These are phyloP conservation scores for Sycophila sp. DNA, from an alignment of 1,140 invertebrate genomes.

Conservation along the genomic window DNA sequence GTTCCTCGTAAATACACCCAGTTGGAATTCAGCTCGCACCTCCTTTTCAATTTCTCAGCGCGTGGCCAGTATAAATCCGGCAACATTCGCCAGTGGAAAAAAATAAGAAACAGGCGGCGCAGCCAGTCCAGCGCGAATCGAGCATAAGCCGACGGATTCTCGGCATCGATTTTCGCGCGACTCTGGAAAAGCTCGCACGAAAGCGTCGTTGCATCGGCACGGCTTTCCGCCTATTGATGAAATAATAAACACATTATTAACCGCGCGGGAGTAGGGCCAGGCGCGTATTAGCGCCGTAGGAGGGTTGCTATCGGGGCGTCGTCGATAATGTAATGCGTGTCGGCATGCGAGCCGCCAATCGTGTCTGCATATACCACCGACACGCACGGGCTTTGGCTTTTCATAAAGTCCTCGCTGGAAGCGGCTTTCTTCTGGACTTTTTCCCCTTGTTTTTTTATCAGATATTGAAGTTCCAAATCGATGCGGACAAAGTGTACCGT, in stretches of 20 bases:
- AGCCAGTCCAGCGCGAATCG: too few species aligned
- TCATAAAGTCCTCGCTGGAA: neutral
- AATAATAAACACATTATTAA: slow-evolving; percentile 56
- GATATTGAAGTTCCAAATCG: neutral
- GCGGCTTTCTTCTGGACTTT: neutral
- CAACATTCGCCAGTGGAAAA: neutral
- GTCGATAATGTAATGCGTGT: slow-evolving; percentile 45
- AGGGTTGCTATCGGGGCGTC: neutral
- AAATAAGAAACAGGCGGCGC: neutral
- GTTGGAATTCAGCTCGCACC: slow-evolving; percentile 22
- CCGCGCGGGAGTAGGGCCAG: neutral
- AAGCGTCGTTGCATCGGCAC: too few species aligned
- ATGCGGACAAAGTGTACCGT: too few species aligned
- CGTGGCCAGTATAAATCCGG: neutral
- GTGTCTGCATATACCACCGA: slow-evolving; percentile 29
- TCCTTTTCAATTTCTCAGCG: slow-evolving; percentile 1
- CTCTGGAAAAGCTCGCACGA: neutral
- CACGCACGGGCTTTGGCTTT: slow-evolving; percentile 21
- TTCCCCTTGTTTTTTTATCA: neutral
- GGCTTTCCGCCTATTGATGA: slow-evolving; percentile 54
- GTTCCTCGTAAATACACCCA: too few species aligned
- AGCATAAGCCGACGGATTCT: too few species aligned
- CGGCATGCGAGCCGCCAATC: slow-evolving; percentile 48
- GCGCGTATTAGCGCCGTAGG: neutral
- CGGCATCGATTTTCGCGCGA: neutral